A percentile compares a stretch with the other conserved stretches of the same genome.
Evolutionary conservation across 2,797 vertebrate species (phyloP).

Genomic region (Sparus aurata): DNA sequence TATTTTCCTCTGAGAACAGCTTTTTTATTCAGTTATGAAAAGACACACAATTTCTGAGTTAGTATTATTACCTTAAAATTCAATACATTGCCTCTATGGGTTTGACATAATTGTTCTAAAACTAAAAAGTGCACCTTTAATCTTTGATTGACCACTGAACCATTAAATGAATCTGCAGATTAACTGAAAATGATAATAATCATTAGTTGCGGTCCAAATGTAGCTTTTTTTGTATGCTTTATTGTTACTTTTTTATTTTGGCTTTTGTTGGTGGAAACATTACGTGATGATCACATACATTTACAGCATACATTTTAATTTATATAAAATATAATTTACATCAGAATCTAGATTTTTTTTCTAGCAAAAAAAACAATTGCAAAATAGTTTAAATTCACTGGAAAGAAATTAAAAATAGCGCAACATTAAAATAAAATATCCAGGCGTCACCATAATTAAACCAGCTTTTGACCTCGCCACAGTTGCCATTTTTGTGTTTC

Average conservation of each 20-base stretch:
- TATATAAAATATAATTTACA: no score
- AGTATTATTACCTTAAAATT: no score
- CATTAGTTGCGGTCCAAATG: not conserved
- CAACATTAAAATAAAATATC: not conserved
- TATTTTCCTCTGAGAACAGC: no score
- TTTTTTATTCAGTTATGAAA: no score
- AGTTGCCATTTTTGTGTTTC: slow-evolving; percentile 2
- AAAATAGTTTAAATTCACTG: no score
- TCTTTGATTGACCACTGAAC: not conserved
- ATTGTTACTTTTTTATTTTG: not conserved
- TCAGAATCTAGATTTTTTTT: no score
- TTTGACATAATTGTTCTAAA: no score
- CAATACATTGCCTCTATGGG: no score
- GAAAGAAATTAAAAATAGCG: not conserved
- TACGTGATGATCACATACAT: not conserved
- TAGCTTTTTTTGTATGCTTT: not conserved
- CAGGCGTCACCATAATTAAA: not conserved
- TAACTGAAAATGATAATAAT: not conserved
- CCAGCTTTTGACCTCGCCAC: not conserved
- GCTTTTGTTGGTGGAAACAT: not conserved
- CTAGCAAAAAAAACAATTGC: no score
- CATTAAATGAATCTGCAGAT: not conserved
- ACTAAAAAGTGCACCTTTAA: no score
- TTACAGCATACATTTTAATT: not conserved
- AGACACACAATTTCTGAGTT: no score